Evolutionary conservation across 2,113 vertebrate species (phyloP).

Genomic region (Platanista minor): DNA sequence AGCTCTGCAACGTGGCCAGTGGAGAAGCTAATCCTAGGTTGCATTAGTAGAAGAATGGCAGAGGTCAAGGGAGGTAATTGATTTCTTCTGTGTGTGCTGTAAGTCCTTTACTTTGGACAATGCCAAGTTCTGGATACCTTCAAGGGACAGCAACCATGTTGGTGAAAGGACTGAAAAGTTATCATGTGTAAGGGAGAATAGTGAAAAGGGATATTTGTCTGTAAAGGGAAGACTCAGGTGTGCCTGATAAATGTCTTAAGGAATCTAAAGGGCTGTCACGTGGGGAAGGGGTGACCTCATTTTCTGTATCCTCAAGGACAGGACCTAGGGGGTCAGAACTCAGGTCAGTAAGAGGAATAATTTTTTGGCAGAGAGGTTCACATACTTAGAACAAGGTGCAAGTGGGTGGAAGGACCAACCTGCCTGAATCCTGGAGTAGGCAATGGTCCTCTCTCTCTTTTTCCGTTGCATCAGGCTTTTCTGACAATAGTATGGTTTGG

Average conservation of each 20-base stretch:
- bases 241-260: slow-evolving; percentile 1
- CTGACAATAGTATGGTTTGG: not conserved
- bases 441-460: not conserved
- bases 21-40: not conserved
- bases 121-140: not conserved
- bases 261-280: not conserved
- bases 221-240: not conserved
- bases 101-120: not conserved
- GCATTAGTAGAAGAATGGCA: not conserved
- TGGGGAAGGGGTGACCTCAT: not conserved
- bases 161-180: not conserved
- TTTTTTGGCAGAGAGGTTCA: slow-evolving; percentile 14
- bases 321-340: not conserved
- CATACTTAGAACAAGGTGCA: not conserved
- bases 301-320: not conserved
- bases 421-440: not conserved
- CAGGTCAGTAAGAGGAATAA: not conserved
- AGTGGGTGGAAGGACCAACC: not conserved
- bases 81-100: slow-evolving; percentile 13
- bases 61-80: not conserved
- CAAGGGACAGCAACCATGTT: not conserved
- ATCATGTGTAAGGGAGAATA: not conserved
- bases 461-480: not conserved
- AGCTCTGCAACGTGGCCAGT: not conserved
- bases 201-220: not conserved